These are phyloP conservation scores for Coleophora flavipennella DNA, from an alignment of 2,888 invertebrate species.

Conservation along the genomic window DNA sequence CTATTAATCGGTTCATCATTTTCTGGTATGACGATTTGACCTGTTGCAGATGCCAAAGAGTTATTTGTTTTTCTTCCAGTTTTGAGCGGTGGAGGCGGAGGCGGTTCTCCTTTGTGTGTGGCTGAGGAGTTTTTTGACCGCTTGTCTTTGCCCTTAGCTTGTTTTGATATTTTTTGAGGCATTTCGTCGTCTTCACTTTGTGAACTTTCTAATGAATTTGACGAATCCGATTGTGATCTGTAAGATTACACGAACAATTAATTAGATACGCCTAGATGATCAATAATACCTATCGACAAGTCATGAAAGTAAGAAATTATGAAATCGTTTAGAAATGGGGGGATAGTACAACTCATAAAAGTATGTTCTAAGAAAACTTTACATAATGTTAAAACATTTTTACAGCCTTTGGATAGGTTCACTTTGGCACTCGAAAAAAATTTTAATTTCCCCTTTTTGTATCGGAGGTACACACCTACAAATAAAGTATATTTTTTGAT, in stretches of 20 bases:
- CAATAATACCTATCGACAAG: no score
- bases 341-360: no score
- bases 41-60: slow-evolving; percentile 86
- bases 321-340: no score
- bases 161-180: slow-evolving; percentile 49
- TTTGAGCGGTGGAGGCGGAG: slow-evolving; percentile 49
- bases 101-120: slow-evolving; percentile 52
- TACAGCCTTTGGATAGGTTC: no score
- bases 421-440: no score
- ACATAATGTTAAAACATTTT: no score
- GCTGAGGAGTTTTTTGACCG: slow-evolving; percentile 51
- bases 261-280: no score
- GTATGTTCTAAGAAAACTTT: no score
- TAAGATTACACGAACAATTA: slow-evolving; percentile 12
- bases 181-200: slow-evolving; percentile 45
- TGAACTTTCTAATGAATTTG: slow-evolving; percentile 43
- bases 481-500: no score
- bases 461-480: no score
- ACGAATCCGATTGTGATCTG: slow-evolving; percentile 49
- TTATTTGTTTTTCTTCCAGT: slow-evolving; percentile 89
- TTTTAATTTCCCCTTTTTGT: no score
- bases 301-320: no score
- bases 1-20: slow-evolving; percentile 56
- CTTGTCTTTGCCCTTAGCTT: slow-evolving; percentile 44
- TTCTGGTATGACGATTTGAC: slow-evolving; percentile 83